These are phyloP conservation scores for Tiliqua scincoides DNA, from an alignment of 2,113 vertebrate species.

Conservation along the genomic window DNA sequence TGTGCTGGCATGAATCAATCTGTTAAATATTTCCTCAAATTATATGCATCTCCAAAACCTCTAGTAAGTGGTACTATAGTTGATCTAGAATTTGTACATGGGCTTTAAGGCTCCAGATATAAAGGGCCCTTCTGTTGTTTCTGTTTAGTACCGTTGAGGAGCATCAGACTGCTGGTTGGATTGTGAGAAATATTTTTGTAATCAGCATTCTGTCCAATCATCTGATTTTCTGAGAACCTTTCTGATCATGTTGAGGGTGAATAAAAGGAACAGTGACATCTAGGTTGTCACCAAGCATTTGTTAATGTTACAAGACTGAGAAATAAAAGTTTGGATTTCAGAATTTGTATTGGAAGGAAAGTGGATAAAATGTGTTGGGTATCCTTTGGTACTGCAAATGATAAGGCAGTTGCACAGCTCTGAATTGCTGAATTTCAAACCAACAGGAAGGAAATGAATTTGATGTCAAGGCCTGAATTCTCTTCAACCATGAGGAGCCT, in stretches of 20 bases:
- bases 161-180: neutral
- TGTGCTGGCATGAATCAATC: neutral
- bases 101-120: neutral
- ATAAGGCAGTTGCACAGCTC: neutral
- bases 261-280: neutral
- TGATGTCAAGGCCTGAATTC: slow-evolving; percentile 16
- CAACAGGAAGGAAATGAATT: slow-evolving; percentile 29
- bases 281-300: neutral
- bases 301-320: neutral
- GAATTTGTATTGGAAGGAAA: slow-evolving; percentile 25
- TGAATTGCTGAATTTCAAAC: slow-evolving; percentile 2
- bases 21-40: neutral
- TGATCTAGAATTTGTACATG: neutral
- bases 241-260: neutral
- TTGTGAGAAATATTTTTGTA: neutral
- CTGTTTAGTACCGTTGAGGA: neutral
- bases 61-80: neutral
- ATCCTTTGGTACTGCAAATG: neutral
- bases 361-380: neutral
- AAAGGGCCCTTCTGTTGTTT: neutral
- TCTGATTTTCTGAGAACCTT: neutral
- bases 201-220: neutral
- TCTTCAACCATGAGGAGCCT: fast-evolving
- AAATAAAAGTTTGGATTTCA: slow-evolving; percentile 3
- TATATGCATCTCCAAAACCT: neutral